Percentiles rank a stretch among this genome's conserved stretches.
These are phyloP conservation scores for Pelobates fuscus DNA, from an alignment of 2,113 vertebrate genomes.

Conservation along the genomic window DNA sequence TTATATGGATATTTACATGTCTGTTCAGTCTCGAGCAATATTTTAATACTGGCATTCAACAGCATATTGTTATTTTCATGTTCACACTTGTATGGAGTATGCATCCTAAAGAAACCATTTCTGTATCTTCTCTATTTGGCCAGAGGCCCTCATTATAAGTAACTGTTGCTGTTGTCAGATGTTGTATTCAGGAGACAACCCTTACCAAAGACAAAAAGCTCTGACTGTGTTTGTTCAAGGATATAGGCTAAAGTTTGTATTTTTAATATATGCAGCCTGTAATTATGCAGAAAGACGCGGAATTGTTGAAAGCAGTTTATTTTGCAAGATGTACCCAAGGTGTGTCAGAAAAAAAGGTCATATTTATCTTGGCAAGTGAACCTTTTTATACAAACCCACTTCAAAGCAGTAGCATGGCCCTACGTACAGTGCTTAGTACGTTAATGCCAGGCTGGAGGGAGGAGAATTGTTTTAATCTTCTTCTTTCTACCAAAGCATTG, in stretches of 20 bases:
- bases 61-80: constrained; percentile 48
- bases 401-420: constrained; percentile 71
- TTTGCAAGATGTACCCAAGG: constrained; percentile 49
- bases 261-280: constrained; percentile 46
- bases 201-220: constrained; percentile 39
- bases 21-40: no score
- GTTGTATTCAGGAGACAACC: constrained; percentile 1
- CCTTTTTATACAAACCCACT: constrained; percentile 69
- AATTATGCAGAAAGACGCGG: constrained; percentile 51
- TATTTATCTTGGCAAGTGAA: constrained; percentile 77
- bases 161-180: constrained; percentile 12
- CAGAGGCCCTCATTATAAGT: not conserved
- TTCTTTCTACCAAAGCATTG: no score
- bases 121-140: not conserved
- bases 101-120: constrained; percentile 1
- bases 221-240: constrained; percentile 43
- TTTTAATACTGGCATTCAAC: constrained; percentile 25
- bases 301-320: constrained; percentile 55
- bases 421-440: constrained; percentile 16
- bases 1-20: no score
- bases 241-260: constrained; percentile 41
- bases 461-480: not conserved
- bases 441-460: not conserved
- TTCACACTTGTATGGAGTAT: constrained; percentile 50
- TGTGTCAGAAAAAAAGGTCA: constrained; percentile 45